Conservation (phyloP, 2,113 vertebrate species). For the Toxotes chatareus region DNA sequence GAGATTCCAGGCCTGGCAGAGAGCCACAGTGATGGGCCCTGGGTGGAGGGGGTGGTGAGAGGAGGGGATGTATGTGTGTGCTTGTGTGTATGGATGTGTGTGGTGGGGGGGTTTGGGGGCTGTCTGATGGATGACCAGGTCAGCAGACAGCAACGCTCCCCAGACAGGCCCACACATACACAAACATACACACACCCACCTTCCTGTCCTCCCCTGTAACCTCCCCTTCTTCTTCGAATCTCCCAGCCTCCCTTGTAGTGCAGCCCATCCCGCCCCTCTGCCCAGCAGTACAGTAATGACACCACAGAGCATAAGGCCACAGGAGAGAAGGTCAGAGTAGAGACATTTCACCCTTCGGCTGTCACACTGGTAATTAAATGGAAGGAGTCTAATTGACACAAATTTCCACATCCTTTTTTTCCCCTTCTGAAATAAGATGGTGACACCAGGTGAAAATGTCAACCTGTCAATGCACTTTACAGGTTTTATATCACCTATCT, state of each 20-base stretch:
- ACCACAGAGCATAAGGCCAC: constrained; percentile 35
- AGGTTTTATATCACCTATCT: constrained; percentile 23
- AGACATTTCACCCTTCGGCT: constrained; percentile 32
- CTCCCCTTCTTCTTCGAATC: constrained; percentile 29
- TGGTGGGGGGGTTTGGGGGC: constrained; percentile 7
- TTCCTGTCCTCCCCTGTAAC: constrained; percentile 50
- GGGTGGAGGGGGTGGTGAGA: neutral
- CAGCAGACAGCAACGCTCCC: constrained; percentile 71
- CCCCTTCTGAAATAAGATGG: neutral
- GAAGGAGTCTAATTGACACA: constrained; percentile 62
- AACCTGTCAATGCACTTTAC: constrained; percentile 11
- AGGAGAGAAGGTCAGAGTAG: constrained; percentile 51
- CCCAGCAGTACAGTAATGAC: constrained; percentile 49
- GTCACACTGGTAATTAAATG: constrained; percentile 70
- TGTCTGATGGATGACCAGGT: constrained; percentile 78
- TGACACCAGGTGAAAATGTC: constrained; percentile 39
- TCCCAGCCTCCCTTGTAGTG: constrained; percentile 5
- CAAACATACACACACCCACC: constrained; percentile 41
- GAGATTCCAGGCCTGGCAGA: constrained; percentile 74
- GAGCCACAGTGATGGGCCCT: constrained; percentile 57
- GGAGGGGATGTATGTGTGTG: neutral
- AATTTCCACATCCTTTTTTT: constrained; percentile 28
- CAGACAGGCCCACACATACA: constrained; percentile 52
- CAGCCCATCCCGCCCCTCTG: neutral
- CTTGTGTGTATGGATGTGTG: neutral